phyloP scores from a whole-genome alignment of 2,888 invertebrate species.

The Aspidapion aeneum region DNA sequence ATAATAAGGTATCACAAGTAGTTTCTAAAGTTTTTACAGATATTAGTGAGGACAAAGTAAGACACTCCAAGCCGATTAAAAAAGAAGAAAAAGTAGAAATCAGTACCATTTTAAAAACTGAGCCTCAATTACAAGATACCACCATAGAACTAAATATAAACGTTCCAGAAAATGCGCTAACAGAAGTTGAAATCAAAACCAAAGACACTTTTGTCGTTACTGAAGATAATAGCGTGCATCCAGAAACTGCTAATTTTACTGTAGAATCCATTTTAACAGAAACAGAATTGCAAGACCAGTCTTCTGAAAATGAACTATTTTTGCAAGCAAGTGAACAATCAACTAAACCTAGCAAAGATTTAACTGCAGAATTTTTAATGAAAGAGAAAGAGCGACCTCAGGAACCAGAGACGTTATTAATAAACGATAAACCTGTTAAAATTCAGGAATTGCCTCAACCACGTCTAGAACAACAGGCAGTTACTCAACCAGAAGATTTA shows the following conservation, averaged over 20 bases:
- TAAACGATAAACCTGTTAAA: slow-evolving; percentile 31
- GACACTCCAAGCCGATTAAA: slow-evolving; percentile 15
- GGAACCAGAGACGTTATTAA: slow-evolving; percentile 23
- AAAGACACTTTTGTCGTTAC: slow-evolving; percentile 30
- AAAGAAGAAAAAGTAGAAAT: slow-evolving; percentile 23
- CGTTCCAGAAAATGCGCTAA: slow-evolving; percentile 25
- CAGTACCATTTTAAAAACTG: neutral
- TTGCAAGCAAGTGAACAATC: neutral
- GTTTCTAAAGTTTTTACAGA: slow-evolving; percentile 18
- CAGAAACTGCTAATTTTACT: slow-evolving; percentile 29
- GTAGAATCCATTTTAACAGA: slow-evolving; percentile 38
- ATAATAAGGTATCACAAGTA: slow-evolving; percentile 13
- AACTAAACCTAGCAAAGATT: slow-evolving; percentile 5
- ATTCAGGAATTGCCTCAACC: slow-evolving; percentile 15
- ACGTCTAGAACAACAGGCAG: slow-evolving; percentile 1
- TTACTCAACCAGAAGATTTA: slow-evolving; percentile 3
- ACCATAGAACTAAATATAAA: slow-evolving; percentile 31
- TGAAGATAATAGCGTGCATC: slow-evolving; percentile 11
- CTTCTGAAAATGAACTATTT: slow-evolving; percentile 12
- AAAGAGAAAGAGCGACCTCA: slow-evolving; percentile 22
- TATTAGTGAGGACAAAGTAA: slow-evolving; percentile 18
- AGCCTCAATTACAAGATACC: slow-evolving; percentile 16
- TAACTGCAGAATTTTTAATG: slow-evolving; percentile 29
- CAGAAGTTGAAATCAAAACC: slow-evolving; percentile 32
- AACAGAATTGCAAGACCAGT: slow-evolving; percentile 29